These are phyloP conservation scores for Rhinolophus ferrumequinum DNA, from an alignment of 2,113 vertebrate species.

Conservation along the genomic window DNA sequence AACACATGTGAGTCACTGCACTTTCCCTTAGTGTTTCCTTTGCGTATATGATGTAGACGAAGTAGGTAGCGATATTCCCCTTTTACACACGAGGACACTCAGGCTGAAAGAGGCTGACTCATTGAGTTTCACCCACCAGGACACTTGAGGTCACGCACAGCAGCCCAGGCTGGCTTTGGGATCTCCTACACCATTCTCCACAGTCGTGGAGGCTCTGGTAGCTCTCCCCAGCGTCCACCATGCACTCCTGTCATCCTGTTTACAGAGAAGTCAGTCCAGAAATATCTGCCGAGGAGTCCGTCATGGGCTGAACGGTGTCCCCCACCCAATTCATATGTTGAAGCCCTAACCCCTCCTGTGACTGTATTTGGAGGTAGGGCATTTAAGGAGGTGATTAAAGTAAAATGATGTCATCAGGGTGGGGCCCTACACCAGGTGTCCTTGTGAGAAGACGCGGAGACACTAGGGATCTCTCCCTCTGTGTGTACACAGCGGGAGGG, in stretches of 20 bases:
- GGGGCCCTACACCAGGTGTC: not conserved
- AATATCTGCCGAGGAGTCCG: not conserved
- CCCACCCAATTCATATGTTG: not conserved
- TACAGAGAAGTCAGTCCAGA: not conserved
- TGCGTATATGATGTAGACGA: not conserved
- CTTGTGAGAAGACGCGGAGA: not conserved
- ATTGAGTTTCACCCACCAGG: no score
- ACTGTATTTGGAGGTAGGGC: not conserved
- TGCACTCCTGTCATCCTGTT: not conserved
- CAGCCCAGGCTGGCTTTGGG: not conserved
- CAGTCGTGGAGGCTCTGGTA: not conserved
- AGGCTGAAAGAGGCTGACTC: not conserved
- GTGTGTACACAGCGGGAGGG: not conserved
- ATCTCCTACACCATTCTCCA: not conserved
- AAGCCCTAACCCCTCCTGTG: not conserved
- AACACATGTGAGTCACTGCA: fast-evolving
- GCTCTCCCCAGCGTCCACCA: not conserved
- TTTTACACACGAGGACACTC: not conserved
- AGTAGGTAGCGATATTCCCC: not conserved
- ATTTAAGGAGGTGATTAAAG: not conserved
- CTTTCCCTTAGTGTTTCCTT: not conserved
- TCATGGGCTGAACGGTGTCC: not conserved
- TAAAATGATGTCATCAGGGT: no score
- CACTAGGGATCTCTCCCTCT: not conserved
- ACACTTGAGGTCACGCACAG: not conserved